phyloP scores from a whole-genome alignment of 2,113 vertebrate genomes.

The Epinephelus fuscoguttatus region DNA sequence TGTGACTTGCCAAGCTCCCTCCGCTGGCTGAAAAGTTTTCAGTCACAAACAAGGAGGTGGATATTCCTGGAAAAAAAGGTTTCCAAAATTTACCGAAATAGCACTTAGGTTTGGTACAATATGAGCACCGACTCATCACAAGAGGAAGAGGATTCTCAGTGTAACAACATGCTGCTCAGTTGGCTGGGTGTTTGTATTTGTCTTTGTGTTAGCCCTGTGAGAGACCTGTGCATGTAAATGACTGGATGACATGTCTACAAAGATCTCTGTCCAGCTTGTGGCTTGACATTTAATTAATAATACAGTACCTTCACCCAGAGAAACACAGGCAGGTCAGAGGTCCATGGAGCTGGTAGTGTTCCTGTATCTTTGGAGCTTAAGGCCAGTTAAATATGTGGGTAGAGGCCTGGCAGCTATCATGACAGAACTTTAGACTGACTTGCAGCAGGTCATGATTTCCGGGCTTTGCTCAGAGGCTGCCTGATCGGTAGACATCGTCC shows the following conservation, averaged over 20 bases:
- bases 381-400: not conserved
- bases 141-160: not conserved
- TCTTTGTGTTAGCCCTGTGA: not conserved
- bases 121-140: not conserved
- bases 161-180: not conserved
- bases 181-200: not conserved
- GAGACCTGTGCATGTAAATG: not conserved
- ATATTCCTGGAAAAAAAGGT: not conserved
- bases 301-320: not conserved
- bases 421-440: too few relatives aligned
- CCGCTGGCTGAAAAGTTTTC: conserved; percentile 39
- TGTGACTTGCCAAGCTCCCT: conserved; percentile 44
- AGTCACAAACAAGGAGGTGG: conserved; percentile 9
- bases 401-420: not conserved
- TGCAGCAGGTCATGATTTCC: not conserved
- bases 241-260: not conserved
- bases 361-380: not conserved
- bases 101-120: not conserved
- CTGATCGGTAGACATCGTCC: not conserved
- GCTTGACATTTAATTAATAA: not conserved
- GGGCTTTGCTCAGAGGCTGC: not conserved
- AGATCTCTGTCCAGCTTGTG: not conserved
- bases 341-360: not conserved
- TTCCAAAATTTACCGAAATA: not conserved
- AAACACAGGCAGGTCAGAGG: conserved; percentile 4